phyloP scores from a whole-genome alignment of 2,797 vertebrate genomes.

The Pantherophis alleghaniensis region DNA sequence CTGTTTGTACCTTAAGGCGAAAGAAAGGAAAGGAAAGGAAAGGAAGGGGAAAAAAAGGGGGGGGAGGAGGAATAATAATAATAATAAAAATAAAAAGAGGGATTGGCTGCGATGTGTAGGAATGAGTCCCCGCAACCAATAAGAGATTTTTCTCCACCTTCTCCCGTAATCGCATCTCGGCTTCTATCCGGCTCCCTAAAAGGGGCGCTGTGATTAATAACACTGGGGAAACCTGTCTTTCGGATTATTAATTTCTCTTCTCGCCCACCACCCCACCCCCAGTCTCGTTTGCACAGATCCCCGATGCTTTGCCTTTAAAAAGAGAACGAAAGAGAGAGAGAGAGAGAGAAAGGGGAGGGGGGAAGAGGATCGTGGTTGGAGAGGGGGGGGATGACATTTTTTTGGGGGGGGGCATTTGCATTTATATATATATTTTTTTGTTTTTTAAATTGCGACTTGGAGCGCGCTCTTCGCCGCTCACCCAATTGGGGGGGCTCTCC shows the following conservation, averaged over 20 bases:
- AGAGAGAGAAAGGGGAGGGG: neutral
- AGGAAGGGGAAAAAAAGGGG: slow-evolving; percentile 44
- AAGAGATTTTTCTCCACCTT: slow-evolving; percentile 69
- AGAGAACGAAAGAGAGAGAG: neutral
- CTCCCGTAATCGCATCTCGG: slow-evolving; percentile 74
- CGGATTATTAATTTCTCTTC: slow-evolving; percentile 87
- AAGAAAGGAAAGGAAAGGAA: neutral
- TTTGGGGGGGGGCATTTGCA: neutral
- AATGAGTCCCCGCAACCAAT: slow-evolving; percentile 77
- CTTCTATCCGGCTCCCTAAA: slow-evolving; percentile 74
- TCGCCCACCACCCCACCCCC: slow-evolving; percentile 65
- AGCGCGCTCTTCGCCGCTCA: slow-evolving; percentile 74
- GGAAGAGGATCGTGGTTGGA: neutral
- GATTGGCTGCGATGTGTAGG: slow-evolving; percentile 81
- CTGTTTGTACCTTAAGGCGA: slow-evolving; percentile 76
- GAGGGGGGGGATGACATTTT: slow-evolving; percentile 13
- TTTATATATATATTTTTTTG: neutral
- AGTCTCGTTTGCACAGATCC: slow-evolving; percentile 61
- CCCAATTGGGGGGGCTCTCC: slow-evolving; percentile 61
- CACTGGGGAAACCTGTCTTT: slow-evolving; percentile 81
- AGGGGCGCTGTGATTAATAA: slow-evolving; percentile 84
- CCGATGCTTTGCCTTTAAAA: slow-evolving; percentile 64
- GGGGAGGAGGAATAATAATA: neutral
- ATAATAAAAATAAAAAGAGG: slow-evolving; percentile 2
- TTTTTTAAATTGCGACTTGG: slow-evolving; percentile 63